Evolutionary conservation across 1,140 invertebrate species (phyloP).

Genomic region (Drosophila novamexicana): DNA sequence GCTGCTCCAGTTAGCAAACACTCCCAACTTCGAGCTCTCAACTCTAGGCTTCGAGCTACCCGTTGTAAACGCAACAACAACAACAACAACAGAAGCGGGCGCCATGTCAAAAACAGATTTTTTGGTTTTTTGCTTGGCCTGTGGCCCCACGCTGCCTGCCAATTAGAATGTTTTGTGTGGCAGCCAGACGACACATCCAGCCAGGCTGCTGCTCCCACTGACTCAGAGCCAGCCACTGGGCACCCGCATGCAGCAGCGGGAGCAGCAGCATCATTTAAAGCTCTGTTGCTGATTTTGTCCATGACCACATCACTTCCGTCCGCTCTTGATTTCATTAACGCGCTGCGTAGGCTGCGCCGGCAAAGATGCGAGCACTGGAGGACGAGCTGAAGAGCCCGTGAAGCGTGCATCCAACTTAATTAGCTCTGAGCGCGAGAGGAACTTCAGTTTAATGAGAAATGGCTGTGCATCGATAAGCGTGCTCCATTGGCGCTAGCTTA

Average conservation of each 20-base stretch:
- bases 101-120: slow-evolving; percentile 25
- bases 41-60: not conserved
- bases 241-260: not conserved
- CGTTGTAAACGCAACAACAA: not conserved
- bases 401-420: slow-evolving; percentile 73
- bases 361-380: slow-evolving; percentile 3
- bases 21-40: not conserved
- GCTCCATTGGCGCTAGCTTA: slow-evolving; percentile 4
- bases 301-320: slow-evolving; percentile 60
- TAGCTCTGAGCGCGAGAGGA: slow-evolving; percentile 48
- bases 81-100: slow-evolving; percentile 18
- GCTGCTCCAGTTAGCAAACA: slow-evolving; percentile 40
- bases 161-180: slow-evolving; percentile 64
- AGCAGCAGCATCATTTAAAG: not conserved
- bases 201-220: slow-evolving; percentile 1
- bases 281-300: slow-evolving; percentile 26
- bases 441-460: slow-evolving; percentile 65
- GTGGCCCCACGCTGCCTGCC: slow-evolving; percentile 50
- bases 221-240: not conserved
- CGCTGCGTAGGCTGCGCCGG: slow-evolving; percentile 6
- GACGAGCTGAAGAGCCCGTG: slow-evolving; percentile 10
- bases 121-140: not conserved
- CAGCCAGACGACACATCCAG: slow-evolving; percentile 38
- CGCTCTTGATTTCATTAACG: slow-evolving; percentile 59
- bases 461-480: slow-evolving; percentile 60